phyloP scores from a whole-genome alignment of 1,140 invertebrate species.

The Coenobita brevimanus region DNA sequence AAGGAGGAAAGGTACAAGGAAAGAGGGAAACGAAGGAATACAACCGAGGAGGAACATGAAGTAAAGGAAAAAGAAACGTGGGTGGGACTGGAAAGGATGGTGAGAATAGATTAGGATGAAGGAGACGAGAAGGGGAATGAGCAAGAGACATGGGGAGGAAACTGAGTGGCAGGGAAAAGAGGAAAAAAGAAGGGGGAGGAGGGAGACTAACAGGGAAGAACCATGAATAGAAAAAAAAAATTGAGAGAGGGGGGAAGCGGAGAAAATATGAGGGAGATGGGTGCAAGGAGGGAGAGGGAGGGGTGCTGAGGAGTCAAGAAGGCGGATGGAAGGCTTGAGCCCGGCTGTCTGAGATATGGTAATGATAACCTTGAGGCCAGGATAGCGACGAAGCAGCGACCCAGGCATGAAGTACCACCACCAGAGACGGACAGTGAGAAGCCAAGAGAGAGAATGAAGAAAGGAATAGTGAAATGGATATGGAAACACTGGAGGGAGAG shows the following conservation, averaged over 20 bases:
- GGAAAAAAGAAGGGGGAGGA: background rate
- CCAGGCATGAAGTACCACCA: background rate
- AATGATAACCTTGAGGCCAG: background rate
- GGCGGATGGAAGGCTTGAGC: background rate
- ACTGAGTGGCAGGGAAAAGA: background rate
- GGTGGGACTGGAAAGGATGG: too few relatives aligned
- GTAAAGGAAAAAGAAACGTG: background rate
- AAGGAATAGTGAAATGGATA: background rate
- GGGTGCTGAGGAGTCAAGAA: background rate
- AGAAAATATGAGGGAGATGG: background rate
- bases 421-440: background rate
- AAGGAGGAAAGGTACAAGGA: background rate
- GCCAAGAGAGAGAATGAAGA: background rate
- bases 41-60: conserved; percentile 3
- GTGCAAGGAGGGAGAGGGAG: background rate
- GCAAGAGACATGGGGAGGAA: background rate
- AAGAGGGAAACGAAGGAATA: background rate
- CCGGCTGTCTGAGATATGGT: background rate
- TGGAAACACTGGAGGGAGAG: background rate
- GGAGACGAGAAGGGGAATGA: background rate
- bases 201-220: background rate
- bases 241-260: background rate
- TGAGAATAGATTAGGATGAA: background rate
- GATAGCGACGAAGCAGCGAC: background rate
- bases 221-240: background rate